Conservation (phyloP, 2,113 vertebrate genomes). For the Piprites chloris region DNA sequence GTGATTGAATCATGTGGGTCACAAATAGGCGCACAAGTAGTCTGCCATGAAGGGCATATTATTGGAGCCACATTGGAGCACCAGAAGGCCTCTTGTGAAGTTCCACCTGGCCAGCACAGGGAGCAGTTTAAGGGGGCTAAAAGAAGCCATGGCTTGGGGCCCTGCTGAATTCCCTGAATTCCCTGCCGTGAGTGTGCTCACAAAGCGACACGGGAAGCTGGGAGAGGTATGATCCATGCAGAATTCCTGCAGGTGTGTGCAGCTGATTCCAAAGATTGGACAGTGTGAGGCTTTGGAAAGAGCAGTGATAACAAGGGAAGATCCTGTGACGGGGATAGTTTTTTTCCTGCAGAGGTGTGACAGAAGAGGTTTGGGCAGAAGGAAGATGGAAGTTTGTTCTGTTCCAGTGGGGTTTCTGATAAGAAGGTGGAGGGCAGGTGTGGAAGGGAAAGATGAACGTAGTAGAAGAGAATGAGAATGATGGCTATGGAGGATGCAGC, state of each 20-base stretch:
- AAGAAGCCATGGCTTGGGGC: background rate
- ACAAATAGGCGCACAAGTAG: fast-evolving
- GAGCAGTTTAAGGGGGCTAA: fast-evolving
- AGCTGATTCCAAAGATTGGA: background rate
- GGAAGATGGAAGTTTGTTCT: background rate
- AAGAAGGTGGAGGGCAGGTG: background rate
- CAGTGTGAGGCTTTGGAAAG: background rate
- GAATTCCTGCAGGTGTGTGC: background rate
- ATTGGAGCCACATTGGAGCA: background rate
- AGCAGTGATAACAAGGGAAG: background rate
- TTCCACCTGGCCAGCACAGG: background rate
- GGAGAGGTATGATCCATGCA: background rate
- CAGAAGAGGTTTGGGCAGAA: background rate
- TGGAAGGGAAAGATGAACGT: background rate
- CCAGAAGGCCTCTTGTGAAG: background rate
- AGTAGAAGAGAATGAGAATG: background rate
- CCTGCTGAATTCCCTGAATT: background rate
- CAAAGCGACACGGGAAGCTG: background rate
- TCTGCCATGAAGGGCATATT: background rate
- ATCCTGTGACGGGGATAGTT: background rate
- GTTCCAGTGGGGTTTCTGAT: background rate
- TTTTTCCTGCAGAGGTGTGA: background rate
- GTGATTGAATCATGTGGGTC: background rate
- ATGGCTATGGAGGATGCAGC: background rate
- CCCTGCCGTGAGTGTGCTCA: background rate